phyloP scores from a whole-genome alignment of 2,888 invertebrate species.

The Alloplasta piceator region DNA sequence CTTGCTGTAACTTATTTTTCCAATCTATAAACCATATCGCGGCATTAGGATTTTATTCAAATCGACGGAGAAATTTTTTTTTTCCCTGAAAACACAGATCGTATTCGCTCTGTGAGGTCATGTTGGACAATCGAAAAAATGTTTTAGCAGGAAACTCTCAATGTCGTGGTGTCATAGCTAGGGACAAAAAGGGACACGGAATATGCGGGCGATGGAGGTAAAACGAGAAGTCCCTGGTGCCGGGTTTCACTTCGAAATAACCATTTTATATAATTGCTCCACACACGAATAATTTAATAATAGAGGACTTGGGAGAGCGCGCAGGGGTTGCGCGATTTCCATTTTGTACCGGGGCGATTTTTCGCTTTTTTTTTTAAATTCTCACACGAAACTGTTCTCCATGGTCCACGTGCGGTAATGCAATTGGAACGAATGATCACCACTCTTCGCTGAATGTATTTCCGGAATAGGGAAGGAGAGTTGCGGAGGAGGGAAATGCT shows the following conservation, averaged over 20 bases:
- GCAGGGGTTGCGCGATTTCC: conserved; percentile 45
- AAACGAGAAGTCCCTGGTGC: conserved; percentile 43
- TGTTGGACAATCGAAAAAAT: conserved; percentile 4
- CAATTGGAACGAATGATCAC: conserved; percentile 74
- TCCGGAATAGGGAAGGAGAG: conserved; percentile 13
- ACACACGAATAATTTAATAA: conserved; percentile 74
- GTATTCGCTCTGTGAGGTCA: not conserved
- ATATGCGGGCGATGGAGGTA: not conserved
- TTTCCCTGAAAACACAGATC: too few species aligned
- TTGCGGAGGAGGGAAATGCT: conserved; percentile 58
- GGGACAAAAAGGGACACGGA: not conserved
- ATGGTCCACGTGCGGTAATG: conserved; percentile 65
- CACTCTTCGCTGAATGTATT: conserved; percentile 34
- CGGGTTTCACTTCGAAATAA: conserved; percentile 56
- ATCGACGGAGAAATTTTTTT: too few species aligned
- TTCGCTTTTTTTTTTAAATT: not conserved
- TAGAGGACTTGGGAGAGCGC: conserved; percentile 52
- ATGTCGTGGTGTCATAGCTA: not conserved
- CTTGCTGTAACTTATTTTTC: too few species aligned
- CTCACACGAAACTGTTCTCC: conserved; percentile 48
- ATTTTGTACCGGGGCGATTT: conserved; percentile 56
- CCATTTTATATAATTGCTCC: conserved; percentile 70
- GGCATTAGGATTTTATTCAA: too few species aligned
- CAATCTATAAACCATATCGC: too few species aligned
- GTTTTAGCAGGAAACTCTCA: conserved; percentile 15